A percentile compares a stretch with the other conserved stretches of the same genome.
These are phyloP conservation scores for Chironex yamaguchii DNA, from an alignment of 30 jellyfish, hydroid and myxozoan species.

Conservation along the genomic window DNA sequence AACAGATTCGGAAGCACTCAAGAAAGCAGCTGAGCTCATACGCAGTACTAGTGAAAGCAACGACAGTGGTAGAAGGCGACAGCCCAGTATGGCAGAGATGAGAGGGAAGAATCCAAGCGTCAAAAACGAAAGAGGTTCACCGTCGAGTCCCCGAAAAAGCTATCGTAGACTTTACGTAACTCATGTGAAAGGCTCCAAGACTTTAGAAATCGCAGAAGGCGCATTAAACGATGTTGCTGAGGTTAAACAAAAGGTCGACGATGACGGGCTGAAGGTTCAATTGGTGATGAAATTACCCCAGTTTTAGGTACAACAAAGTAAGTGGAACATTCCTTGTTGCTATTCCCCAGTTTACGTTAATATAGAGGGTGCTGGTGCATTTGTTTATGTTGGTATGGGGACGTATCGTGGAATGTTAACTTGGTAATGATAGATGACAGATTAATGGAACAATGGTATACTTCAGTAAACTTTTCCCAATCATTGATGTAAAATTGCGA, in stretches of 20 bases:
- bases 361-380: no score
- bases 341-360: no score
- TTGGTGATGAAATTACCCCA: constrained; percentile 59
- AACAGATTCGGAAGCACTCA: neutral
- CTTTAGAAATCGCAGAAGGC: constrained; percentile 56
- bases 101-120: constrained; percentile 83
- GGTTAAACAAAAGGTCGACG: constrained; percentile 72
- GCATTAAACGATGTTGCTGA: constrained; percentile 58
- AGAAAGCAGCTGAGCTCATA: neutral
- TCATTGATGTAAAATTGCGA: no score
- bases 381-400: no score
- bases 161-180: constrained; percentile 96
- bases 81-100: constrained; percentile 71
- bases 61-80: constrained; percentile 31
- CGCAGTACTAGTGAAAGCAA: neutral
- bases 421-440: no score
- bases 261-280: constrained; percentile 92
- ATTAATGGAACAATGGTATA: no score
- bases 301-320: no score
- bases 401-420: no score
- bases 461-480: no score
- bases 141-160: constrained; percentile 90
- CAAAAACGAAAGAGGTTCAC: constrained; percentile 85
- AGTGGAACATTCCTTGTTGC: no score
- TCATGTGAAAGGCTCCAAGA: constrained; percentile 84